These are phyloP conservation scores for Entelurus aequoreus DNA, from an alignment of 2,113 vertebrate species.

Conservation along the genomic window DNA sequence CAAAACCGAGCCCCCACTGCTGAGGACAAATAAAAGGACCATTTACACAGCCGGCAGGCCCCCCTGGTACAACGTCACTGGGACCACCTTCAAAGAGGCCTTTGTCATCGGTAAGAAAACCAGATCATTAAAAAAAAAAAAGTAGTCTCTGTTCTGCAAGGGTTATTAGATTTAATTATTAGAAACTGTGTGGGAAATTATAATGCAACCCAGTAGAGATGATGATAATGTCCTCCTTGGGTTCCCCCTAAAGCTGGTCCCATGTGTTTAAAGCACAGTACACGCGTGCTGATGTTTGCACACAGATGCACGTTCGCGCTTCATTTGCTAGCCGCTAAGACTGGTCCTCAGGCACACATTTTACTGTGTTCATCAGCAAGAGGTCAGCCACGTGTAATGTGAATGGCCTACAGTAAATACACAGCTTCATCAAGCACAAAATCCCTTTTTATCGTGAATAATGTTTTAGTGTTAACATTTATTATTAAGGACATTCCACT, in stretches of 20 bases:
- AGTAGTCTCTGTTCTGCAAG: no score
- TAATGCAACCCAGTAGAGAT: background rate
- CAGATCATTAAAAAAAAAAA: conserved; percentile 6
- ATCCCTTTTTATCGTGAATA: no score
- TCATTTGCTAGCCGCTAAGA: background rate
- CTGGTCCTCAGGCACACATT: background rate
- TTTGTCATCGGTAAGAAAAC: conserved; percentile 80
- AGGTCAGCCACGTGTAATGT: no score
- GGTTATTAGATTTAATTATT: no score
- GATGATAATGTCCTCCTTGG: background rate
- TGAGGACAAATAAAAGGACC: conserved; percentile 82
- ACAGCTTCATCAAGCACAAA: no score
- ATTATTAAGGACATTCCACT: no score
- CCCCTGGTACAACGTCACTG: conserved; percentile 87
- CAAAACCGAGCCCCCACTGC: conserved; percentile 78
- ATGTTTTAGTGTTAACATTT: no score
- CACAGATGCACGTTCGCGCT: background rate
- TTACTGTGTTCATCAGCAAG: background rate
- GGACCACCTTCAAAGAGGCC: conserved; percentile 85
- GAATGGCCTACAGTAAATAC: no score
- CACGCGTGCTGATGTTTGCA: no score
- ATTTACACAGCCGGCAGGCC: conserved; percentile 86
- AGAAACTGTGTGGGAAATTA: no score
- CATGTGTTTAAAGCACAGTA: background rate
- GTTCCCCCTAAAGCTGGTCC: background rate